A percentile compares a stretch with the other conserved stretches of the same genome.
Evolutionary conservation across 2,797 vertebrate genomes (phyloP).

Genomic region (Periparus ater): DNA sequence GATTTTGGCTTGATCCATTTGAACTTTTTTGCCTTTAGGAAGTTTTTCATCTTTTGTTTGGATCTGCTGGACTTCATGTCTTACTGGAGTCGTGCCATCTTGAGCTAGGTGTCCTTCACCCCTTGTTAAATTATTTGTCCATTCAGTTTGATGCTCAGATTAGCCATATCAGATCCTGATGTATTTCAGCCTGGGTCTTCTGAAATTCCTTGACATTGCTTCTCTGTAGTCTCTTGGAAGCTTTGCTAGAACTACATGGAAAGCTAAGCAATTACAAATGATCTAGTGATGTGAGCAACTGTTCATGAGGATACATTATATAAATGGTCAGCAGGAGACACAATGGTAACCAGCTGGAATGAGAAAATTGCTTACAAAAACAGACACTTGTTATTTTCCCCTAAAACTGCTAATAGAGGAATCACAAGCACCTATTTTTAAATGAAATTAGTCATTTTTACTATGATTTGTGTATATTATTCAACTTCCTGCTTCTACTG

Average conservation of each 20-base stretch:
- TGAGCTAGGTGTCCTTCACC: neutral
- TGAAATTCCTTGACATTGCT: neutral
- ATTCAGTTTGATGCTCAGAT: conserved; percentile 13
- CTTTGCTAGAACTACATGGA: neutral
- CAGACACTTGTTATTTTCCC: neutral
- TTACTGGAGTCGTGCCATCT: neutral
- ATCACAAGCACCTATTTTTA: neutral
- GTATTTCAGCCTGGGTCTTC: neutral
- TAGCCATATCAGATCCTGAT: neutral
- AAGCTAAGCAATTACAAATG: conserved; percentile 11
- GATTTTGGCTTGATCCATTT: neutral
- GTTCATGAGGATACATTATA: neutral
- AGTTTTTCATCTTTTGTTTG: neutral
- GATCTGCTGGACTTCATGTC: conserved; percentile 8
- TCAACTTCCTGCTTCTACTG: neutral
- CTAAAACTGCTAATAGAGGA: neutral
- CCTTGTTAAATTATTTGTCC: conserved; percentile 23
- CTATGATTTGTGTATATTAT: neutral
- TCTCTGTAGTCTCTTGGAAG: neutral
- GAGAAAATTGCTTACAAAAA: neutral
- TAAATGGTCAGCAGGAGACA: neutral
- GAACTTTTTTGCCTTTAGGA: neutral
- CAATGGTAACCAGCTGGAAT: neutral
- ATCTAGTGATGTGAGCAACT: neutral
- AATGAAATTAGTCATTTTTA: neutral